Base-by-base conservation (phyloP, 2,888 invertebrate species). In the Conistra vaccinii region DNA sequence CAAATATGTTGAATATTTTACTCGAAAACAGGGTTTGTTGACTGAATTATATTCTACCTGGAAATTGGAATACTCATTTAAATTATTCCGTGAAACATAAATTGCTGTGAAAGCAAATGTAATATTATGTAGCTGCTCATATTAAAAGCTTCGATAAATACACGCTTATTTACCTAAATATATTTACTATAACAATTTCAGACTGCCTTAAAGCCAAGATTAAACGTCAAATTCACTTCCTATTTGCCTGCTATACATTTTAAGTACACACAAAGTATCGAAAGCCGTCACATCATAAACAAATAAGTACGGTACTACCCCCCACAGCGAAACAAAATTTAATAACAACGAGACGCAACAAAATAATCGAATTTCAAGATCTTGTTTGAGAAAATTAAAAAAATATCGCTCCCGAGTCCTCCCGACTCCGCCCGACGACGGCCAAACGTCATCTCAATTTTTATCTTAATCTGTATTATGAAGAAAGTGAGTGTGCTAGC, bases 341-440 rank as follows among this genome's bases (percentile, higher is more conserved):
- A 93, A 94, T 94, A 94, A 94, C 89, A 90, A 86, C 89, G 89
- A 90, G 91, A 92, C 89, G 89, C 86, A 85, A 89, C 90, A 91
- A 82, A 91, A 92, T 94, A 96, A 96, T 95, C 94, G 94, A 96
- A 95, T 95, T 93, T 90, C 89, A 88, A 91, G 91, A 93, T 92
- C 91, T 91, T 93, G 94, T 94, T 95, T 93, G 93, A 91, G 95
- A 95, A 96, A 96, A 96, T 95, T 95, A 95, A 96, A 96, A 96
- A 96, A 94, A 95, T 94, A 95, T 91, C 89, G 92, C 91, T 89
- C 89, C 90, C 90, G 60, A 61, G n/a, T 51, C 3, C 26, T 32
- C 57, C 58, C 75, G 80, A 76, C 53, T 61, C 39, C 51, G 51
- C 20, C 48, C 76, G 89, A 87, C 89, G 88, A 90, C 89, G 90